Conservation (phyloP, 1,140 invertebrate species). For the Cyphomyrmex costatus region DNA sequence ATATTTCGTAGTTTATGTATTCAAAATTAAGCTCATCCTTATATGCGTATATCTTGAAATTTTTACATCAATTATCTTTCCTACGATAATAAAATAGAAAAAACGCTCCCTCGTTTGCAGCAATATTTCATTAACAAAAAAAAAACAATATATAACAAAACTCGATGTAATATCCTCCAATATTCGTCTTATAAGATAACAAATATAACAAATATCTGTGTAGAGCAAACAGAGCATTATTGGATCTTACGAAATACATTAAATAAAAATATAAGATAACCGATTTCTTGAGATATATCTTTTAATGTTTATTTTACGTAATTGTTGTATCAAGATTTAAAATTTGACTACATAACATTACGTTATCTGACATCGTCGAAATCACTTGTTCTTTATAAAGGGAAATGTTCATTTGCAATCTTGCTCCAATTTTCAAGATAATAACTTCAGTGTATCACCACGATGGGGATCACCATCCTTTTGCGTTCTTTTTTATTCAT, state of each 20-base stretch:
- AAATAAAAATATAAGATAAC: conserved; percentile 35
- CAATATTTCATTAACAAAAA: neutral
- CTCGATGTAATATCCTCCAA: neutral
- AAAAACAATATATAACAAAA: neutral
- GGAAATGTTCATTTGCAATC: too few relatives aligned
- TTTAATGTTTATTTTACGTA: neutral
- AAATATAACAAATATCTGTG: conserved; percentile 2
- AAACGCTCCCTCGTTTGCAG: neutral
- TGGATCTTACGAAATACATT: conserved; percentile 10
- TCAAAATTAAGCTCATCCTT: conserved; percentile 1
- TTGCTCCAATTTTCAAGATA: too few relatives aligned
- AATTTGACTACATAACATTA: too few relatives aligned
- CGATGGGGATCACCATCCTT: too few relatives aligned
- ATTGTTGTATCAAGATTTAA: conserved; percentile 6
- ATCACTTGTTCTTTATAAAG: too few relatives aligned
- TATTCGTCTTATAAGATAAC: conserved; percentile 14
- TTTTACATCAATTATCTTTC: neutral
- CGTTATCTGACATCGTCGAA: too few relatives aligned
- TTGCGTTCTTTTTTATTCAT: too few relatives aligned
- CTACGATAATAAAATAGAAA: neutral
- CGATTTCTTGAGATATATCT: neutral
- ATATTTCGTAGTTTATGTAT: conserved; percentile 24
- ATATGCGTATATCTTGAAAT: too few relatives aligned
- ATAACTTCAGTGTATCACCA: too few relatives aligned
- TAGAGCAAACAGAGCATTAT: conserved; percentile 5